Evolutionary conservation across 2,113 vertebrate genomes (phyloP), one percentile per base, ranked within the genome.

Genomic region (Campylorhamphus procurvoides): DNA sequence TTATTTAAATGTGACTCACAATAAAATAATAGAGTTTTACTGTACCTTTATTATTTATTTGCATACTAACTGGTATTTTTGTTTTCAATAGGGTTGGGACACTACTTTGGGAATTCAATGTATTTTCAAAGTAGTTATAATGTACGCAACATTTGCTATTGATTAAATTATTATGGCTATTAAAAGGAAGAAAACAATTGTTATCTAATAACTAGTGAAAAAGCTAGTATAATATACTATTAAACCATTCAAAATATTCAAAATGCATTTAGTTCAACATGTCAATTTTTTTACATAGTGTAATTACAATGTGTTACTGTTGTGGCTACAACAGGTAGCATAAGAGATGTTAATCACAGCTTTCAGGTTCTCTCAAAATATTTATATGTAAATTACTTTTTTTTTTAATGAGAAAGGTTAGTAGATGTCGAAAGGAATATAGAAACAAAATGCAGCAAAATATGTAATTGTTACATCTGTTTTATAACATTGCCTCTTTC

Each of bases 1-100:
- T 59, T 92, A 76, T 52, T 92, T 92, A 87, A 90, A 86, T 59
- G 50, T 47, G 46, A 92, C 71, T 82, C 52, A 79, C 71, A 90
- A 63, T 55, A 73, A 96, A 93, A 85, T 53, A 60, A 84, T 16
- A 27, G 74, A 40, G 2, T 49, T 85, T 88, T 85, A 24, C 50
- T 69, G 3, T 87, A 63, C 22, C 3, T 72, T 72, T 76, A 24
- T 86, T 58, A 74, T 84, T 83, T 90, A 66, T 59, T 94, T 94
- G 9, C 55, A 52, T 90, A 78, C 74, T 79, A 67, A 83, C n/a
- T 37, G 28, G 12, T 62, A 25, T 66, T 68, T 85, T 76, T 89
- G 3, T 35, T 89, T 95, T 59, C 74, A 93, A 80, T 44, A 62
- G 18, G 12, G 16, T 55, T 74, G 11, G 77, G 37, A 80, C 86